Percentiles rank a stretch among this genome's conserved stretches.
These are phyloP conservation scores for Cotesia congregata DNA, from an alignment of 2,888 invertebrate genomes.

Conservation along the genomic window DNA sequence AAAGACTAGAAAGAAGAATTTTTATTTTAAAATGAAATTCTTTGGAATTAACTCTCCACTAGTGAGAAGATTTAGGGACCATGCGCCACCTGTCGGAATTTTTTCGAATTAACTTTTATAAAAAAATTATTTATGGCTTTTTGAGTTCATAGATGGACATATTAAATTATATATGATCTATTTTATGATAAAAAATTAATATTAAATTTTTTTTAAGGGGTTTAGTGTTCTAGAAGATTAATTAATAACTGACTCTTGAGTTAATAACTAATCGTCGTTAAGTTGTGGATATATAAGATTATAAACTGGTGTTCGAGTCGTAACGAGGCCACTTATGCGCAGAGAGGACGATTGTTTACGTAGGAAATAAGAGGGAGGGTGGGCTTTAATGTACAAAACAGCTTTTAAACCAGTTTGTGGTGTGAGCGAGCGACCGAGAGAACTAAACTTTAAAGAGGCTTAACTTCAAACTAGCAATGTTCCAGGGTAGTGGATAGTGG, in stretches of 20 bases:
- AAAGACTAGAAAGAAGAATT: too few relatives aligned
- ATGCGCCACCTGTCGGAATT: too few relatives aligned
- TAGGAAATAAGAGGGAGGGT: constrained; percentile 11
- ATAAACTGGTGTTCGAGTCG: constrained; percentile 12
- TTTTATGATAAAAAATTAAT: too few relatives aligned
- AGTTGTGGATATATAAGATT: constrained; percentile 15
- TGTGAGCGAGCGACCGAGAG: neutral
- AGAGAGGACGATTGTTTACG: constrained; percentile 20
- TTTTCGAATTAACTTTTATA: too few relatives aligned
- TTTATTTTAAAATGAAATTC: too few relatives aligned
- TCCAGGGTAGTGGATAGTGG: neutral
- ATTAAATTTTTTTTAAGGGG: too few relatives aligned
- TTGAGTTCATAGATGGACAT: too few relatives aligned
- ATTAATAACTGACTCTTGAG: neutral
- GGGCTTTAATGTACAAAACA: constrained; percentile 14
- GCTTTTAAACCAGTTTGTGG: constrained; percentile 8
- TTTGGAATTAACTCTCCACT: too few relatives aligned
- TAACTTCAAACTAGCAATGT: constrained; percentile 6
- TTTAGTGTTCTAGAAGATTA: neutral
- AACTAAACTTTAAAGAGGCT: constrained; percentile 16
- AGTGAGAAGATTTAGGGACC: too few relatives aligned
- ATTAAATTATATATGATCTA: too few relatives aligned
- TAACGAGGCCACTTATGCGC: constrained; percentile 18
- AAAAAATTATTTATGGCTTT: too few relatives aligned
- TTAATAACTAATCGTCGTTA: constrained; percentile 10